phyloP scores from a whole-genome alignment of 2,113 vertebrate species.

The Sander lucioperca region DNA sequence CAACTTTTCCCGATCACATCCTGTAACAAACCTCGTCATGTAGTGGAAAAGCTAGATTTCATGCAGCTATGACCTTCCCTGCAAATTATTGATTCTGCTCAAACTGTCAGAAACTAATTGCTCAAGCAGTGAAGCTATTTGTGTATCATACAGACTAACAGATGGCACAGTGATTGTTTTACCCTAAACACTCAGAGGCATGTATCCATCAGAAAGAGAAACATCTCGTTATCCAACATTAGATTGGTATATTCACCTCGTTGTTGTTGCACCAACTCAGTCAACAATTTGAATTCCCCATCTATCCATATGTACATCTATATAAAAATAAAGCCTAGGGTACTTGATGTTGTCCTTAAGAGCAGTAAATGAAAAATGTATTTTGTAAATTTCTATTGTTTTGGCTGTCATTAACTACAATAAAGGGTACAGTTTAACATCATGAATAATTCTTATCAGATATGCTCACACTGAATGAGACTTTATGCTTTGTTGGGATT shows the following conservation, averaged over 20 bases:
- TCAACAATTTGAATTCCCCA: not conserved
- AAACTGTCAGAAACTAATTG: slow-evolving; percentile 66
- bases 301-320: not conserved
- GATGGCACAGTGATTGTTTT: slow-evolving; percentile 65
- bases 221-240: not conserved
- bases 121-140: slow-evolving; percentile 56
- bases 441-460: not conserved
- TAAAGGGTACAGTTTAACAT: not conserved
- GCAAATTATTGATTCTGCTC: slow-evolving; percentile 68
- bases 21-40: slow-evolving; percentile 4
- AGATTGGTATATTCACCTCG: not conserved
- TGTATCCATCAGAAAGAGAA: slow-evolving; percentile 41
- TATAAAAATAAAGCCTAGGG: not conserved
- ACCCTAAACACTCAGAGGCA: slow-evolving; percentile 50
- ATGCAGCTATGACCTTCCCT: slow-evolving; percentile 44
- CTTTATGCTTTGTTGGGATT: not conserved
- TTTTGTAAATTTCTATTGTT: not conserved
- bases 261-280: not conserved
- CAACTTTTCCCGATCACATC: slow-evolving; percentile 16
- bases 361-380: not conserved
- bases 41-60: slow-evolving; percentile 53
- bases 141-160: slow-evolving; percentile 61
- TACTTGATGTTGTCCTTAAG: not conserved
- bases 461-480: not conserved
- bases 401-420: not conserved